Evolutionary conservation across 2,797 vertebrate species (phyloP), one percentile per base, ranked within the genome.

Genomic region (Melanogrammus aeglefinus): DNA sequence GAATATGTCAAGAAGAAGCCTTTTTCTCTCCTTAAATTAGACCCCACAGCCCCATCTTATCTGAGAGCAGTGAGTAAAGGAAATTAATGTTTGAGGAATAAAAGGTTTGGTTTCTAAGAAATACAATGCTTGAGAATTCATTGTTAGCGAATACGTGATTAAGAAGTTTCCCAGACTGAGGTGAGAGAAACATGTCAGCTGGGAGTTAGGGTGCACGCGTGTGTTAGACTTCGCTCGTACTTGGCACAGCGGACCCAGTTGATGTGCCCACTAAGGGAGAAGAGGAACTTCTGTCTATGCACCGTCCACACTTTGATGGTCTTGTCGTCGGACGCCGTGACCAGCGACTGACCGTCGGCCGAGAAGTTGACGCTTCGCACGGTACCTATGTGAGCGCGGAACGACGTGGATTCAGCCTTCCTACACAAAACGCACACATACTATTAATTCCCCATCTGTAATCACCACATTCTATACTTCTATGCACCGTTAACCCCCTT

Each of bases 191-290:
- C 38, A 39, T 39, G 38, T 24, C 21, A 24, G 21, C n/a, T n/a
- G 57, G 6, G 57, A 63, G 57, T 63, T 24, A 24, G n/a, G n/a
- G 57, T 24, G 18, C 31, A 39, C 39, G 2, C 9, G 38, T 12
- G 13, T 5, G 39, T 29, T 47, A 10, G 35, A 6, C 35, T 36
- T 16, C 29, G 31, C 1, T 90, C 96, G 41, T 91, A 99, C 98
- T 91, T 97, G 81, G 97, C 98, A 92, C 97, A 98, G 86, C 98
- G 97, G 87, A 99, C 97, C 98, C 98, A 99, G 93, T 99, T 99
- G 85, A 97, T 96, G 89, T 99, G 98, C 85, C 97, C 96, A 82
- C 86, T 97, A 79, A 99, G 91, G 14, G 98, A 98, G 88, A 97
- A 98, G 1, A 99, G 93, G 84, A 99, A 99, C 84, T 96, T 99